phyloP scores from a whole-genome alignment of 2,888 invertebrate species.

The Drosophila paramelanica region DNA sequence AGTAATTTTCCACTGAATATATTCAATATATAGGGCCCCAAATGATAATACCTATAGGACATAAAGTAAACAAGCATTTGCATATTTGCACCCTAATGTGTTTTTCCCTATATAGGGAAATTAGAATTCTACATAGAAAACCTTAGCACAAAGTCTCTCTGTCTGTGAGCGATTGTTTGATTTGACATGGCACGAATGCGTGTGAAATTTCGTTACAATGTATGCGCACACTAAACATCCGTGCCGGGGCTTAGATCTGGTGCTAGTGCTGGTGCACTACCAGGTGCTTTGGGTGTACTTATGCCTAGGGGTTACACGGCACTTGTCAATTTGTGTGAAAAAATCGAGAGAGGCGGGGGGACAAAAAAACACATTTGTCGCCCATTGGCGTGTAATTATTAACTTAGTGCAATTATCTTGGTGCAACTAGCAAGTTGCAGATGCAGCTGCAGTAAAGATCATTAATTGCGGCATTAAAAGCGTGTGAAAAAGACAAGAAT shows the following conservation, averaged over 20 bases:
- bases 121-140: constrained; percentile 12
- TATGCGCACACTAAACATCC: constrained; percentile 62
- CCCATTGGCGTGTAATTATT: constrained; percentile 50
- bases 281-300: constrained; percentile 8
- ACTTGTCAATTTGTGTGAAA: constrained; percentile 42
- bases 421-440: constrained; percentile 42
- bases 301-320: constrained; percentile 39
- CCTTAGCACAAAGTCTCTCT: constrained; percentile 1
- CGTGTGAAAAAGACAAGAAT: constrained; percentile 37
- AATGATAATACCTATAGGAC: background rate
- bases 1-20: background rate
- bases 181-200: constrained; percentile 51
- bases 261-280: constrained; percentile 18
- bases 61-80: background rate
- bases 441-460: constrained; percentile 44
- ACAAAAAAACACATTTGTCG: constrained; percentile 40
- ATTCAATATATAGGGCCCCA: background rate
- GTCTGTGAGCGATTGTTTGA: constrained; percentile 46
- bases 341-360: constrained; percentile 13
- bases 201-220: constrained; percentile 63
- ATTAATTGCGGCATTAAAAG: constrained; percentile 37
- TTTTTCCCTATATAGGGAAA: background rate
- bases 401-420: constrained; percentile 55
- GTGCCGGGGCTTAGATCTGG: constrained; percentile 39
- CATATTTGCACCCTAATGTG: background rate